Evolutionary conservation across 1,140 invertebrate species (phyloP), one percentile per base, ranked within the genome.

Genomic region (Neuroterus valhalla): DNA sequence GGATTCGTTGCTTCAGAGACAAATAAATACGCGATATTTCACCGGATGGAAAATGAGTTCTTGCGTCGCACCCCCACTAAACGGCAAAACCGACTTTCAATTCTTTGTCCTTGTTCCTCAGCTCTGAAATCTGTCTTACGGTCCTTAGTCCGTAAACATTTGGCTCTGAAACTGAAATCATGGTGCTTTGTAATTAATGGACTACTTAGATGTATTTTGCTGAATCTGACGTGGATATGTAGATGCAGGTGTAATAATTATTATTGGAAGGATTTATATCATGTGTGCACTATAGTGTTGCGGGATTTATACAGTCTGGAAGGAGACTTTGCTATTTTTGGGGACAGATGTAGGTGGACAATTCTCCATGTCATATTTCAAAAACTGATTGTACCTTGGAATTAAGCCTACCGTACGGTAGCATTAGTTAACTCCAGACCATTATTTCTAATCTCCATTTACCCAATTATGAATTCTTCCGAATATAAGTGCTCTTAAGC

Each of bases 11-110:
- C 72, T 80, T 79, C 70, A 74, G 80, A 77, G 81, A 84, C 84
- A 85, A 84, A 85, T 85, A 85, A 85, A 85, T 85, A 84, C 77
- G 75, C 81, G 82, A 84, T 84, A 84, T 84, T 77, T 82, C 80
- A 81, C 62, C 71, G 79, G 82, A 81, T 84, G 78, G 77, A 62
- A 82, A 81, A 81, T 76, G 81, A 81, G 77, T 81, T 74, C 80
- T 77, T 70, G 75, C 78, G 70, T 76, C 75, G 72, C 75, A 66
- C 31, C 76, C 70, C 70, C 78, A 76, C 72, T 78, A 75, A 67
- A 50, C 69, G 31, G 71, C 78, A 75, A 81, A 81, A 81, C 81
- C 79, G 77, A 81, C 81, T 81, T 85, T 84, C 81, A 82, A 84
- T 85, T 84, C 79, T 82, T 75, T 79, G 75, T 82, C 74, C 77